Percentiles rank a stretch among this genome's conserved stretches.
phyloP scores from a whole-genome alignment of 2,888 invertebrate genomes.

The Drosophila pegasa region DNA sequence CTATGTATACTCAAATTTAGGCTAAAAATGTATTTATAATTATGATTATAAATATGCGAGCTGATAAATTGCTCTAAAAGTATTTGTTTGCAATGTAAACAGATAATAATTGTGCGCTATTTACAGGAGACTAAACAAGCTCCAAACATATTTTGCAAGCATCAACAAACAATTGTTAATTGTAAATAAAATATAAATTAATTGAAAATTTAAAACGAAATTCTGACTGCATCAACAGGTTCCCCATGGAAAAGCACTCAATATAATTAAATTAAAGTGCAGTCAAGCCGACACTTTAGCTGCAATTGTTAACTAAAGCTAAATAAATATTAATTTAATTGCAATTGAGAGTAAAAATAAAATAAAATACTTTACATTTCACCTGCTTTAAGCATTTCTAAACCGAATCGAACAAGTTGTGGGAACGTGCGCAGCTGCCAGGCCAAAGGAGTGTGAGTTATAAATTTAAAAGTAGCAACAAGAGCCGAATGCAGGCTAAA shows the following conservation, averaged over 20 bases:
- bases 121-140: neutral
- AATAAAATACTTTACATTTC: neutral
- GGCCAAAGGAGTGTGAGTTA: conserved; percentile 23
- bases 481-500: conserved; percentile 27
- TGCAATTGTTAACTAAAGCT: no score
- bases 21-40: neutral
- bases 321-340: neutral
- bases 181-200: neutral
- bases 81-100: neutral
- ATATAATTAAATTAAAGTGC: neutral
- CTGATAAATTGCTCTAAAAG: neutral
- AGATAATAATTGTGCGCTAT: neutral
- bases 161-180: neutral
- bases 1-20: neutral
- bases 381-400: conserved; percentile 23
- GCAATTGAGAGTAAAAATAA: neutral
- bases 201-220: neutral
- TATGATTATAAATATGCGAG: neutral
- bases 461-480: conserved; percentile 27
- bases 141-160: neutral
- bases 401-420: conserved; percentile 24
- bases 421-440: conserved; percentile 50
- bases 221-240: neutral
- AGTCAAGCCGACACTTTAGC: neutral
- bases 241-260: neutral